phyloP scores from a whole-genome alignment of 2,797 vertebrate species.

The Oreochromis mossambicus region DNA sequence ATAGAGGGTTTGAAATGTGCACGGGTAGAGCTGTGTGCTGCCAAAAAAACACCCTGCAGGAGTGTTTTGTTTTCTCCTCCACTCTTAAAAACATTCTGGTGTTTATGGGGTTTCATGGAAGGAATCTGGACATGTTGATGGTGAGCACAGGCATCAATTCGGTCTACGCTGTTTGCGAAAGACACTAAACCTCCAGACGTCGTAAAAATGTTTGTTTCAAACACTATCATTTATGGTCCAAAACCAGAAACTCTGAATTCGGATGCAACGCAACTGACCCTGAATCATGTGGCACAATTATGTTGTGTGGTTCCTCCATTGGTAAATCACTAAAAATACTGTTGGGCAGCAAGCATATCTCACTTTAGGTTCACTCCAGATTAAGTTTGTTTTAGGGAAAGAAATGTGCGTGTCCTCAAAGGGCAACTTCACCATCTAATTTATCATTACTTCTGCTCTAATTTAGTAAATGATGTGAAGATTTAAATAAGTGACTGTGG shows the following conservation, averaged over 20 bases:
- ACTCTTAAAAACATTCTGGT: constrained; percentile 41
- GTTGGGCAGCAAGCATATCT: neutral
- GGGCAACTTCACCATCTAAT: neutral
- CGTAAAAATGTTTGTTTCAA: constrained; percentile 28
- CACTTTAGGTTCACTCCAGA: neutral
- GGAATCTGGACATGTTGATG: constrained; percentile 18
- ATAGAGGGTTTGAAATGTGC: constrained; percentile 58
- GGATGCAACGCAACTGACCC: neutral
- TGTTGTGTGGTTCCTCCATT: neutral
- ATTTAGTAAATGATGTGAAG: neutral
- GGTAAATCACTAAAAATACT: constrained; percentile 16
- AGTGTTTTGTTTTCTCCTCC: constrained; percentile 27
- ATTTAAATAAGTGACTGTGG: neutral
- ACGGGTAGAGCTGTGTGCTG: constrained; percentile 46
- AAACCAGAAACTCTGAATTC: constrained; percentile 2
- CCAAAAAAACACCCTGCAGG: constrained; percentile 55
- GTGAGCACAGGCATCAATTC: constrained; percentile 5
- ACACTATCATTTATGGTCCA: constrained; percentile 34
- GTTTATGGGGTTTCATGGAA: constrained; percentile 25
- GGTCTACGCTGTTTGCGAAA: constrained; percentile 1
- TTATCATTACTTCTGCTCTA: neutral
- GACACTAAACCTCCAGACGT: neutral
- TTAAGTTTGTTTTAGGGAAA: neutral
- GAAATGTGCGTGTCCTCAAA: neutral
- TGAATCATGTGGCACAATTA: constrained; percentile 16